phyloP scores from a whole-genome alignment of 2,888 invertebrate species.

The Laspeyria flexula region DNA sequence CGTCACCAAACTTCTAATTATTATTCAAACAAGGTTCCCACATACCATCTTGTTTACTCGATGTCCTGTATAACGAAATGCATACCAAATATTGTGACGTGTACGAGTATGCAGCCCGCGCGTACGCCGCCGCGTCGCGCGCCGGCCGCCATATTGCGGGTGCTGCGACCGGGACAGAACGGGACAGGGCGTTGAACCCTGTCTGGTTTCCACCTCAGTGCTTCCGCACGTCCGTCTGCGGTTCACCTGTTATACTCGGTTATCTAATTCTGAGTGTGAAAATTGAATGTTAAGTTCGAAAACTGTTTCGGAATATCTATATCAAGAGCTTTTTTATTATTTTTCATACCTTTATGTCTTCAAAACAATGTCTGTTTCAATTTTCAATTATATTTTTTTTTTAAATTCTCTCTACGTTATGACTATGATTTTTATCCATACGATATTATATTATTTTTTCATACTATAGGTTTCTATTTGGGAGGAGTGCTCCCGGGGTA shows the following conservation, averaged over 20 bases:
- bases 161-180: conserved; percentile 32
- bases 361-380: too few relatives aligned
- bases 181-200: conserved; percentile 62
- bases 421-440: too few relatives aligned
- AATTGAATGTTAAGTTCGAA: too few relatives aligned
- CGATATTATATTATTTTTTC: too few relatives aligned
- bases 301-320: too few relatives aligned
- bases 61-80: not conserved
- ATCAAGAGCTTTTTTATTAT: too few relatives aligned
- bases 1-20: too few relatives aligned
- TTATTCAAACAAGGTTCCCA: not conserved
- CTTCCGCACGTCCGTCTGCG: conserved; percentile 52
- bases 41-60: not conserved
- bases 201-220: conserved; percentile 63
- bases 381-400: too few relatives aligned
- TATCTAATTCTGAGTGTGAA: conserved; percentile 15
- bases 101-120: conserved; percentile 12
- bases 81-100: conserved; percentile 18
- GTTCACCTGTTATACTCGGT: conserved; percentile 39
- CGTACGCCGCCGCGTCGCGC: conserved; percentile 12
- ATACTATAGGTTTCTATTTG: too few relatives aligned
- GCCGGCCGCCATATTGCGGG: not conserved
- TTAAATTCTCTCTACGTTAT: too few relatives aligned
- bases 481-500: too few relatives aligned
- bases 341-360: too few relatives aligned